phyloP scores from a whole-genome alignment of 2,113 vertebrate species.

The Podarcis muralis region DNA sequence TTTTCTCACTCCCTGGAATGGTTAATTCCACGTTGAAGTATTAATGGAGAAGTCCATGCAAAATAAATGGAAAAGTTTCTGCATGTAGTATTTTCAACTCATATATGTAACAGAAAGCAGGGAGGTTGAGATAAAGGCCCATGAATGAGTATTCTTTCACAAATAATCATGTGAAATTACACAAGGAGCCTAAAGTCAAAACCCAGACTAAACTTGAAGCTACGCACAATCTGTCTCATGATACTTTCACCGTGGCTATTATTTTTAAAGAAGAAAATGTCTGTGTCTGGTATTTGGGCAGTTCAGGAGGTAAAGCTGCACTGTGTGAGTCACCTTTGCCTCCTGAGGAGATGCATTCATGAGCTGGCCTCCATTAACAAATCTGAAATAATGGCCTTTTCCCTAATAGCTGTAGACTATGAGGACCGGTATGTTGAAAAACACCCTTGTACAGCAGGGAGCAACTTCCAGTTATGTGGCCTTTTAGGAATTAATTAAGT shows the following conservation, averaged over 20 bases:
- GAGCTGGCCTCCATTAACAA: slow-evolving; percentile 25
- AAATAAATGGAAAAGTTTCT: not conserved
- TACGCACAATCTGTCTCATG: not conserved
- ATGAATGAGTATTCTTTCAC: not conserved
- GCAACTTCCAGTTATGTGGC: slow-evolving; percentile 14
- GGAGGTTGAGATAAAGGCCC: not conserved
- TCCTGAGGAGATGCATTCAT: not conserved
- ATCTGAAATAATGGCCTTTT: slow-evolving; percentile 15
- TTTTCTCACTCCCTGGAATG: not conserved
- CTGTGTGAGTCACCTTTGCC: slow-evolving; percentile 15
- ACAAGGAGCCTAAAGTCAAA: too few relatives aligned
- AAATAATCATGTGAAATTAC: not conserved
- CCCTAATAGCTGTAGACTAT: not conserved
- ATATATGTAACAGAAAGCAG: not conserved
- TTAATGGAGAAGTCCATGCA: not conserved
- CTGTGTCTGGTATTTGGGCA: not conserved
- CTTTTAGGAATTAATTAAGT: slow-evolving; percentile 42
- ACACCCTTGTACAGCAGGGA: not conserved
- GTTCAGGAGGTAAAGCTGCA: slow-evolving; percentile 16
- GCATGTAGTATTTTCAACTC: not conserved
- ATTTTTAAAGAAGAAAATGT: slow-evolving; percentile 16
- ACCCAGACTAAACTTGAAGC: not conserved
- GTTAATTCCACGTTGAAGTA: not conserved
- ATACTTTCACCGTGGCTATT: not conserved
- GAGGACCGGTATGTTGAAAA: not conserved